Evolutionary conservation across 2,113 vertebrate species (phyloP), one percentile per base, ranked within the genome.

Genomic region (Scomber colias): DNA sequence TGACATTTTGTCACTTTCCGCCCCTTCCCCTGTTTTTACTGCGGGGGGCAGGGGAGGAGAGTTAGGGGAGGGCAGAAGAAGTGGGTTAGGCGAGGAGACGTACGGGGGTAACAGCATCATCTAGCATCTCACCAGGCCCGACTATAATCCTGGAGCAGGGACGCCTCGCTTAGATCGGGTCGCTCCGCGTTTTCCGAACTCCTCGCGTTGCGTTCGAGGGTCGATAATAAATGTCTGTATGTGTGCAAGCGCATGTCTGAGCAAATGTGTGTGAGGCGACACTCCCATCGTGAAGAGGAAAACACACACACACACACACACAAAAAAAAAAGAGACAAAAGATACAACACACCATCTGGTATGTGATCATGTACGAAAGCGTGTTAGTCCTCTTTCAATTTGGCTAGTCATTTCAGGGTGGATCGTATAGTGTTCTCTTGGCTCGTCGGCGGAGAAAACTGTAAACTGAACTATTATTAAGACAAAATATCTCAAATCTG

Each of bases 401-500:
- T 79, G 91, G 91, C 86, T 90, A 79, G 87, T 91, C 83, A 83
- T 86, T 92, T 92, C 89, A 93, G 90, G 92, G 89, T 91, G 78
- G 90, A 85, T 89, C 57, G 82, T 92, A 63, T 90, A 82, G 91
- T 84, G 90, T 90, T 90, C 82, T 91, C 89, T 90, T 65, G 76
- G 90, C 90, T 91, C 75, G 85, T 85, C 80, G 53, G 85, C 84
- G 83, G 89, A 92, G 88, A 89, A 90, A 92, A 89, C 93, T 92
- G 89, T 94, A 90, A 93, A 89, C 84, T 83, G 79, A 90, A 91
- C 87, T 92, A 91, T 88, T 92, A 88, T 84, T 79, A 81, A 87
- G 90, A 92, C 78, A 87, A 92, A 94, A 94, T 92, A 93, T 95
- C 92, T 93, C 88, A 83, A 92, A 91, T 86, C 75, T 92, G 92